These are phyloP conservation scores for Burhinus bistriatus DNA, from an alignment of 2,113 vertebrate species.

Conservation along the genomic window DNA sequence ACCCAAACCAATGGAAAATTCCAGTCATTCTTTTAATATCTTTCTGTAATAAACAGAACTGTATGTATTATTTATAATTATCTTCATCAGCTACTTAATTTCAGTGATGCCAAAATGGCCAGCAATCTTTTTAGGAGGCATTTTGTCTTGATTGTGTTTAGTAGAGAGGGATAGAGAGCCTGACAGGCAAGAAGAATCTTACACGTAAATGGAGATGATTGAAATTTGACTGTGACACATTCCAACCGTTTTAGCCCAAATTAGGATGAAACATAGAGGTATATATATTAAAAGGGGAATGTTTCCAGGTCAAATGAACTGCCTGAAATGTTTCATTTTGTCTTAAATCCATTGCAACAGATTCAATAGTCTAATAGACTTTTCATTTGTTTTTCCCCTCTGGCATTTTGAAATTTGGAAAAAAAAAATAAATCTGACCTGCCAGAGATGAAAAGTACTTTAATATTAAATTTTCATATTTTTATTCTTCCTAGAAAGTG, in stretches of 20 bases:
- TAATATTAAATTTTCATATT: background rate
- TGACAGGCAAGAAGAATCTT: background rate
- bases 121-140: background rate
- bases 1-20: conserved; percentile 37
- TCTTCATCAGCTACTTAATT: conserved; percentile 19
- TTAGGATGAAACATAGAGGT: background rate
- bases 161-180: background rate
- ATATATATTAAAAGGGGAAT: background rate
- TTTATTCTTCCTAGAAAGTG: background rate
- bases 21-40: conserved; percentile 28
- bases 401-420: background rate
- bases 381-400: conserved; percentile 14
- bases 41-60: conserved; percentile 23
- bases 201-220: background rate
- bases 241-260: background rate
- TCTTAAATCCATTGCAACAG: conserved; percentile 5
- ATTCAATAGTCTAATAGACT: background rate
- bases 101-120: background rate
- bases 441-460: background rate
- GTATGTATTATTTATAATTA: conserved; percentile 50
- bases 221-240: conserved; percentile 12
- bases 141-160: background rate
- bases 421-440: background rate
- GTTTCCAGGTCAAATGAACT: conserved; percentile 11
- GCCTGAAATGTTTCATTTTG: conserved; percentile 18